These are phyloP conservation scores for Bursaphelenchus okinawaensis DNA, from an alignment of 2,888 invertebrate genomes.

Conservation along the genomic window DNA sequence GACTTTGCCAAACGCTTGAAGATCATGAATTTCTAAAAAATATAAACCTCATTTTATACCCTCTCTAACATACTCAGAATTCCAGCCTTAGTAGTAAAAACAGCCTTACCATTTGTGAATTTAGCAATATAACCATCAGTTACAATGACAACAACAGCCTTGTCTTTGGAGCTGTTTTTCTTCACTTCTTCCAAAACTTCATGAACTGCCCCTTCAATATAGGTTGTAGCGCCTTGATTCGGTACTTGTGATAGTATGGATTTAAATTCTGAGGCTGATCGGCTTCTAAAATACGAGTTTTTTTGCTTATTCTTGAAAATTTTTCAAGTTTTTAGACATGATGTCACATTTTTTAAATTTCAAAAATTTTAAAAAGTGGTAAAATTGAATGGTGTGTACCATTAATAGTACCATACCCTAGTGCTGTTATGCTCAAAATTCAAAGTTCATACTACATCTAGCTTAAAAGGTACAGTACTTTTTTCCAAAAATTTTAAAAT, in stretches of 20 bases:
- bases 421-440: no score
- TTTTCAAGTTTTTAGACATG: no score
- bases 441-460: no score
- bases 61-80: neutral
- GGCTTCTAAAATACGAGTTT: neutral
- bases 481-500: no score
- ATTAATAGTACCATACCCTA: no score
- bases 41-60: neutral
- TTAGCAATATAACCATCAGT: neutral
- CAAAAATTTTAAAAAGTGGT: no score
- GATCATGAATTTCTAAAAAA: neutral
- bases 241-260: neutral
- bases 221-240: neutral
- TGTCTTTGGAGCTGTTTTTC: neutral
- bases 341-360: no score
- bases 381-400: no score
- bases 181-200: neutral
- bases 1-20: neutral
- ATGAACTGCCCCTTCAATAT: neutral
- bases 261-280: neutral
- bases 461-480: no score
- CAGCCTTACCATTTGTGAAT: neutral
- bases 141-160: neutral
- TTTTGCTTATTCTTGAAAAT: no score
- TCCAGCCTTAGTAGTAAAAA: neutral